Base-by-base conservation (phyloP, 1,140 invertebrate genomes). In the Eriosoma lanigerum region DNA sequence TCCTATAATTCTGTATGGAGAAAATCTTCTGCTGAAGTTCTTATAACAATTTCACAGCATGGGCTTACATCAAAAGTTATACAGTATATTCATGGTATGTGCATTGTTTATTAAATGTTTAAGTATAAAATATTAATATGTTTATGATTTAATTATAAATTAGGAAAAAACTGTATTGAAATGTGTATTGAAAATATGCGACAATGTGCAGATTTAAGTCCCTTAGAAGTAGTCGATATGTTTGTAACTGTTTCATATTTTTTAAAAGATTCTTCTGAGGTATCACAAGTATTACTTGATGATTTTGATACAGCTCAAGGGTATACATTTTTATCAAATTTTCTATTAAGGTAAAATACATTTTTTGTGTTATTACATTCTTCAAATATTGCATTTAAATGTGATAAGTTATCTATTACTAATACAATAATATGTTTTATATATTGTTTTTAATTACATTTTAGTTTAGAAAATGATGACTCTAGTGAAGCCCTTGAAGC, bases 161-260 rank as follows among this genome's bases (percentile, higher is more conserved):
- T 72, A 98, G 96, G 93, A 86, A 98, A 98, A 88, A 92, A 93
- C 81, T 99, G 98, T 89, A 93, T 99, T 82, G 91, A 91, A 75
- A 88, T 96, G 72, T 99, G 97, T 87, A 92, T 99, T 83, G 96
- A 98, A 86, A 98, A 99, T 87, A 96, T 98, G 94, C 93, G 97
- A 88, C 90, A 93, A 85, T 91, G 95, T 87, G 92, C 92, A 84
- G 94, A 97, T 86, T 87, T 98, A 83, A 93, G 93, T 82, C 95
- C 95, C n/a, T 88, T 97, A 83, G 96, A 99, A 88, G 91, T 98
- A 82, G 95, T 98, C 17, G 96, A 98, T 88, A 98, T 99, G 96
- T 97, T 99, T 88, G 95, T 97, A 48, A 96, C 96, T 17, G 92
- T 98, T 46, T 98, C 99, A 87, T 98, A 96, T 88, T 97, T 99